Conservation (phyloP, 1,140 invertebrate genomes). For the Pantala flavescens region DNA sequence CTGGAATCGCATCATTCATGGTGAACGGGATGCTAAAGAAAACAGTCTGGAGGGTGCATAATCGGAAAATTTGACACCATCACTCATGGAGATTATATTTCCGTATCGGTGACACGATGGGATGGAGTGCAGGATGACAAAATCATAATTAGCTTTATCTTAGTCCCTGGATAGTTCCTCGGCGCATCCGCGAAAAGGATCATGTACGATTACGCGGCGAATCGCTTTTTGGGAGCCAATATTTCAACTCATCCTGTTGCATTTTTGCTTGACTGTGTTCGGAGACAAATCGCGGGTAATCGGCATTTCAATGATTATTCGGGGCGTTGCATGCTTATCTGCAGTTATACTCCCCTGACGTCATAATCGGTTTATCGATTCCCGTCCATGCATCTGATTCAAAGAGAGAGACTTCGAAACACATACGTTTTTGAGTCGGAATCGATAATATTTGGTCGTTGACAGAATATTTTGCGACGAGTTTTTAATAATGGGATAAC, state of each 20-base stretch:
- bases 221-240: background rate
- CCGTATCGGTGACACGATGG: no score
- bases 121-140: no score
- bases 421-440: background rate
- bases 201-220: background rate
- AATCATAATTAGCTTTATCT: slow-evolving; percentile 1
- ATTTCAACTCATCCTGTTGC: background rate
- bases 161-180: background rate
- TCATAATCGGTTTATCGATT: slow-evolving; percentile 10
- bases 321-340: slow-evolving; percentile 3
- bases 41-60: no score
- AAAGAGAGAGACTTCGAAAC: background rate
- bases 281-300: slow-evolving; percentile 4
- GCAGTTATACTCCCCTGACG: background rate
- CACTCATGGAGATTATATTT: no score
- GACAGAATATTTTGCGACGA: background rate
- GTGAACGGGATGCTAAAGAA: no score
- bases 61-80: no score
- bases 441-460: background rate
- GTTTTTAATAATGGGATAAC: background rate
- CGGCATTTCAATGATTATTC: background rate
- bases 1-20: no score
- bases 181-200: background rate
- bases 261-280: background rate
- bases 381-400: background rate